Conservation (phyloP, 2,113 vertebrate genomes). For the Serilophus lunatus region DNA sequence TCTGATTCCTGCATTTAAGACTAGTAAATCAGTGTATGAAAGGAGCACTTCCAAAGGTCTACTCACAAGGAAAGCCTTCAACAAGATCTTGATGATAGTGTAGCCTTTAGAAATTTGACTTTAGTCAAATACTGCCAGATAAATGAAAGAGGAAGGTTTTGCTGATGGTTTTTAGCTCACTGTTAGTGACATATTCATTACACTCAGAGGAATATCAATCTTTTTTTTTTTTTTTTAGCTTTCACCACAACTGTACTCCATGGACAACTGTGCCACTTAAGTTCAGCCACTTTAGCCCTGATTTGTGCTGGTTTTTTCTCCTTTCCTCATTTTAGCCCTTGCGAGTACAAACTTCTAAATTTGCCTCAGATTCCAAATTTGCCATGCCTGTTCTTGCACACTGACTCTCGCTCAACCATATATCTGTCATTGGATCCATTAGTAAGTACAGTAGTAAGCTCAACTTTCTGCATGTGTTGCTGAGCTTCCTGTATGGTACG, state of each 20-base stretch:
- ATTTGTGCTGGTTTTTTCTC: background rate
- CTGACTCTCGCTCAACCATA: background rate
- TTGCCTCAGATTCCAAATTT: conserved; percentile 61
- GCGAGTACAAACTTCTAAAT: conserved; percentile 23
- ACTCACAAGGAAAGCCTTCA: background rate
- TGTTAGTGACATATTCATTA: background rate
- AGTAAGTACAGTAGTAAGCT: conserved; percentile 53
- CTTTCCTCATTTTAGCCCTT: background rate
- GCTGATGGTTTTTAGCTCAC: background rate
- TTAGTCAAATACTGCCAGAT: background rate
- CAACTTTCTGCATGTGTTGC: conserved; percentile 27
- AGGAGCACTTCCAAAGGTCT: background rate
- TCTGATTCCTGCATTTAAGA: background rate
- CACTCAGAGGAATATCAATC: background rate
- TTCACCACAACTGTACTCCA: background rate
- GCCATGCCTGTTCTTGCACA: conserved; percentile 42
- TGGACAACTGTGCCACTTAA: background rate
- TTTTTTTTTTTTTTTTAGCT: background rate
- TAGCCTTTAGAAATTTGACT: background rate
- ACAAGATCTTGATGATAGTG: background rate
- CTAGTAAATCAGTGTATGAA: background rate
- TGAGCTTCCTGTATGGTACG: background rate
- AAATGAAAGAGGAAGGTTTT: background rate
- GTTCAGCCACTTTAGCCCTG: conserved; percentile 16
- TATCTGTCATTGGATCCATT: conserved; percentile 61